Conservation (phyloP, 2,888 invertebrate genomes). For the Miltochrista miniata region DNA sequence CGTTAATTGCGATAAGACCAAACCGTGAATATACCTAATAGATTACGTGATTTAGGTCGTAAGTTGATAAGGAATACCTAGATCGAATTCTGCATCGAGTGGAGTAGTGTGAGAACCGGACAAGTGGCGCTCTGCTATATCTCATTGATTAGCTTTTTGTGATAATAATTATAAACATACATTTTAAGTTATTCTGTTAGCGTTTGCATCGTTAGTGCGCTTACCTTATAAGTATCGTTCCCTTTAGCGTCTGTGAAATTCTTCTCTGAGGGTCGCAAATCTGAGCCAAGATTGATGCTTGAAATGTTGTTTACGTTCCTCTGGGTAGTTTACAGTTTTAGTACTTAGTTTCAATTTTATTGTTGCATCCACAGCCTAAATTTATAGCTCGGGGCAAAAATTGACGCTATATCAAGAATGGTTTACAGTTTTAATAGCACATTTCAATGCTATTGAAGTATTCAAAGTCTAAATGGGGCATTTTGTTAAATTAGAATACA, state of each 20-base stretch:
- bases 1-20: conserved; percentile 8
- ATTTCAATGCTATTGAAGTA: too few relatives aligned
- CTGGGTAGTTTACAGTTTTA: background rate
- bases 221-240: background rate
- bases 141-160: conserved; percentile 2
- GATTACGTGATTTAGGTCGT: background rate
- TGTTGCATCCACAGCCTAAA: too few relatives aligned
- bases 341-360: too few relatives aligned
- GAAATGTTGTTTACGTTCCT: background rate
- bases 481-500: too few relatives aligned
- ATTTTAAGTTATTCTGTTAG: background rate
- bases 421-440: too few relatives aligned
- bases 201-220: conserved; percentile 28
- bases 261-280: background rate
- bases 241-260: background rate
- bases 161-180: conserved; percentile 3
- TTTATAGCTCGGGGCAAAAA: too few relatives aligned
- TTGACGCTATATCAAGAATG: too few relatives aligned
- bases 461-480: too few relatives aligned
- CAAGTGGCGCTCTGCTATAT: background rate
- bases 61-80: background rate
- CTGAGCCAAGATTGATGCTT: background rate
- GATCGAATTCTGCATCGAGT: background rate
- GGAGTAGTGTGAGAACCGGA: background rate
- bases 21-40: conserved; percentile 1